Evolutionary conservation across 92 coral and sea anemone genomes (phyloP).

Genomic region (Chrysogorgia sp.): DNA sequence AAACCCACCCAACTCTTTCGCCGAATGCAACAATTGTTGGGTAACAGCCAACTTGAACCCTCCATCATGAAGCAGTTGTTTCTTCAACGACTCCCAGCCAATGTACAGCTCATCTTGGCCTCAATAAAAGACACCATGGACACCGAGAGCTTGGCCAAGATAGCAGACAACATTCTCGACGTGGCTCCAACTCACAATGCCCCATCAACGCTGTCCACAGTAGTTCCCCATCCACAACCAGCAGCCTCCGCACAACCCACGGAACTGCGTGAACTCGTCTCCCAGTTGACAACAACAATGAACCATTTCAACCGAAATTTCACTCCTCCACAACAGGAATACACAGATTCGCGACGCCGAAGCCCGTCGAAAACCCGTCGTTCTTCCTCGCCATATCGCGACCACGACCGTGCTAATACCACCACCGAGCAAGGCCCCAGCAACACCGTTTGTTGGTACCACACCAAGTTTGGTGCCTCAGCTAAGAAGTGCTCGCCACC

Average conservation of each 20-base stretch:
- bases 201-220: neutral
- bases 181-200: neutral
- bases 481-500: neutral
- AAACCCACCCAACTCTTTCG: slow-evolving; percentile 5
- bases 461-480: neutral
- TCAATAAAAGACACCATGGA: neutral
- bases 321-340: too few species aligned
- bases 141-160: neutral
- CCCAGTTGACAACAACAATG: too few species aligned
- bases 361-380: too few species aligned
- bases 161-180: neutral
- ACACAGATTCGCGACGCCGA: too few species aligned
- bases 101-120: slow-evolving; percentile 8
- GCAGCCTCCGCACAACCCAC: neutral
- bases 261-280: slow-evolving; percentile 5
- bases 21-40: neutral
- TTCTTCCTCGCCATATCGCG: too few species aligned
- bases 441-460: neutral
- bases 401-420: too few species aligned
- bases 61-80: neutral
- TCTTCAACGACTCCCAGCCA: neutral
- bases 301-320: too few species aligned
- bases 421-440: too few species aligned
- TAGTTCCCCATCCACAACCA: slow-evolving; percentile 6
- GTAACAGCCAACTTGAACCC: neutral